Base-by-base conservation (phyloP, 2,888 invertebrate species). In the Melanchra persicariae region DNA sequence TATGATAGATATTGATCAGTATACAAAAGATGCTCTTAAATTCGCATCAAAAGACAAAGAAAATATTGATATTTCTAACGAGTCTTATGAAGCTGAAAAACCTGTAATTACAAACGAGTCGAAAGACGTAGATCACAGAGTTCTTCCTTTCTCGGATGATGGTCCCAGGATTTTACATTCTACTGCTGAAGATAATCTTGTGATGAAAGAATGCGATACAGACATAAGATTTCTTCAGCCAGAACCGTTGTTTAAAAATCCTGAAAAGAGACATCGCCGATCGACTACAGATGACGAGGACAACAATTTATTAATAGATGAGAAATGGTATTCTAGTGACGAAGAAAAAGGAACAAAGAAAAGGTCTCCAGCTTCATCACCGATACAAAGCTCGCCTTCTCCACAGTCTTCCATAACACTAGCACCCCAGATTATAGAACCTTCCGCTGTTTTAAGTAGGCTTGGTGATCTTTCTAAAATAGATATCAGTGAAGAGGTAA, bases 271-370 rank as follows among this genome's bases (percentile, higher is more conserved):
- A 80, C 91, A 94, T 85, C 93, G 96, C 58, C 94, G 94, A 2
- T 96, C 95, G 40, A 96, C 96, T 62, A 97, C 96, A 67, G 96
- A 96, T 66, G 97, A 97, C 74, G 97, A 97, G 86, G 97, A 97
- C 80, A 96, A 96, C 70, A 96, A 96, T 89, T 91, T 96, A 81
- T 91, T 95, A 75, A 96, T 96, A 74, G 96, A 96, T 82, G 96
- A 96, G 84, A 97, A 97, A 91, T 98, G 98, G 97, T 98, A 98
- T 89, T 98, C 98, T 2, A 98, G 98, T 89, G 98, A 98, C 84
- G 98, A 98, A 84, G 97, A 97, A 85, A 98, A 97, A 74, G 89
- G 91, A 37, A 87, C 76, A 30, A 96, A 93, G 86, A 92, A 88
- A 68, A 95, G 91, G 74, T 95, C 96, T 37, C 95, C 94, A 19